These are phyloP conservation scores for Coecobrya sp. DNA, from an alignment of 2,888 invertebrate species.

Conservation along the genomic window DNA sequence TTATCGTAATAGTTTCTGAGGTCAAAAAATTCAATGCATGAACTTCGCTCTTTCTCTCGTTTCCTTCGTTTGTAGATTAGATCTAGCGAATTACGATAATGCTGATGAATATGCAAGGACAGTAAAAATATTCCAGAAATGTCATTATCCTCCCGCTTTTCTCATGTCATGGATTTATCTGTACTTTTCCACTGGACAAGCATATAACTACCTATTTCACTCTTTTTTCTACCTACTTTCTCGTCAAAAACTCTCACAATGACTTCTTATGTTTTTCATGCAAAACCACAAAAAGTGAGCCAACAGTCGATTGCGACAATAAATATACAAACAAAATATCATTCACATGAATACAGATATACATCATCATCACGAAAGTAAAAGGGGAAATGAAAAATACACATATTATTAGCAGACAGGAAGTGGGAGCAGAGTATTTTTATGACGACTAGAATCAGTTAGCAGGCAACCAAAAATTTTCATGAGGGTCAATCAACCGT, in stretches of 20 bases:
- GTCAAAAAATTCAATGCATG: not conserved
- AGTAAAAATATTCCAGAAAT: conserved; percentile 18
- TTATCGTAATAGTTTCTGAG: not conserved
- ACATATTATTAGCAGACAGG: conserved; percentile 30
- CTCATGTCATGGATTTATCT: not conserved
- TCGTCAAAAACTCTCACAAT: not conserved
- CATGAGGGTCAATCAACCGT: conserved; percentile 62
- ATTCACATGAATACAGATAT: no score
- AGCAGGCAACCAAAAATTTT: not conserved
- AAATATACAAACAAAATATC: not conserved
- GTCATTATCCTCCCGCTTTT: not conserved
- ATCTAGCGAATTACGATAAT: not conserved
- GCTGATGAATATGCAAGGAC: not conserved
- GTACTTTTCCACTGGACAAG: not conserved
- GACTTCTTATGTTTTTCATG: not conserved
- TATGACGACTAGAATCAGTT: conserved; percentile 9
- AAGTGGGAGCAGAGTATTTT: not conserved
- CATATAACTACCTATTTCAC: no score
- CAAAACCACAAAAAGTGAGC: not conserved
- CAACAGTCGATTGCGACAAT: not conserved
- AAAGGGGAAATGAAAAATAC: not conserved
- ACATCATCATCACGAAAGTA: conserved; percentile 25
- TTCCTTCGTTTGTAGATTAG: not conserved
- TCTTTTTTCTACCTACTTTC: not conserved
- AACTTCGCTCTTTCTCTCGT: not conserved